These are phyloP conservation scores for Chironomus tentans DNA, from an alignment of 2,888 invertebrate genomes.

Conservation along the genomic window DNA sequence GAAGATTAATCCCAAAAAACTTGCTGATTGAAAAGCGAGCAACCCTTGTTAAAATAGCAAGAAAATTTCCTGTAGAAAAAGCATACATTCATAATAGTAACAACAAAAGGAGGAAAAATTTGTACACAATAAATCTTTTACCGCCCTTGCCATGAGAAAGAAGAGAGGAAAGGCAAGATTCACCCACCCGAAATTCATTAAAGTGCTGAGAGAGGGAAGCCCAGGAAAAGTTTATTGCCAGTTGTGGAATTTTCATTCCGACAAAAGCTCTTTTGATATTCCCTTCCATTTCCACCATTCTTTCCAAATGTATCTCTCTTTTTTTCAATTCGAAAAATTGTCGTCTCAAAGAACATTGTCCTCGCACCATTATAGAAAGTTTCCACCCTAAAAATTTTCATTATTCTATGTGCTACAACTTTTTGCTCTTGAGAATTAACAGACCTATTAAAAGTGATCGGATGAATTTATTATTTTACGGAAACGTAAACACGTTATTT, in stretches of 20 bases:
- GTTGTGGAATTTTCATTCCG: neutral
- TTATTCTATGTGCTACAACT: neutral
- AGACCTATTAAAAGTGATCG: conserved; percentile 25
- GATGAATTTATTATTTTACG: conserved; percentile 26
- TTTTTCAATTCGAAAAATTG: no score
- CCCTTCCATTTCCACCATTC: neutral
- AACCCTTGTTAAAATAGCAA: neutral
- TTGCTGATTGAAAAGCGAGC: no score
- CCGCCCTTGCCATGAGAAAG: neutral
- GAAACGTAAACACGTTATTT: conserved; percentile 19
- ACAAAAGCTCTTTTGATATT: neutral
- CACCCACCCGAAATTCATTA: neutral
- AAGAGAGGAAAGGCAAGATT: neutral
- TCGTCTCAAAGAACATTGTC: neutral
- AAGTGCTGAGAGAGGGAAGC: neutral
- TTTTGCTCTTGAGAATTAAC: conserved; percentile 21
- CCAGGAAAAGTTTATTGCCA: conserved; percentile 1
- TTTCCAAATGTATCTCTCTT: no score
- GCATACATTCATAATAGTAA: no score
- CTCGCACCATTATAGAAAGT: neutral
- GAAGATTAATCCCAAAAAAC: no score
- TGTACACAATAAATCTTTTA: conserved; percentile 24
- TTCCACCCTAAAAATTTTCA: conserved; percentile 16
- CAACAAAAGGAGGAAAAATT: conserved; percentile 9
- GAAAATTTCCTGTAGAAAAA: no score